phyloP scores from a whole-genome alignment of 2,888 invertebrate genomes.

The Orthosia gracilis region DNA sequence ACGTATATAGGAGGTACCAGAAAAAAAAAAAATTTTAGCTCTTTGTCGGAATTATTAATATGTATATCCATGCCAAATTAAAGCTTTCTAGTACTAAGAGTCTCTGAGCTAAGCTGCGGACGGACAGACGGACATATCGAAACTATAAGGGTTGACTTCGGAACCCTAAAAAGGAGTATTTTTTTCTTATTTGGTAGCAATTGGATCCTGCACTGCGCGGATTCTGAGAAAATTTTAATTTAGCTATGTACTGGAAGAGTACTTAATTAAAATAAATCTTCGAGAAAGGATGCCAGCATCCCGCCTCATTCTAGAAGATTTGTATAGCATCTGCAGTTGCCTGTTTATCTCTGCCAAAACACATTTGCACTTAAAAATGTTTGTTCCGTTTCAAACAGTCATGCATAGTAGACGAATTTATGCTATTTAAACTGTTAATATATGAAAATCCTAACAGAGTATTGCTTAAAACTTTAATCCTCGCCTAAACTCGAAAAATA shows the following conservation, averaged over 20 bases:
- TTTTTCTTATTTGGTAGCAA: neutral
- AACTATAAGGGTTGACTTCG: too few relatives aligned
- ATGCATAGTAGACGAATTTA: neutral
- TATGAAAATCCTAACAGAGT: slow-evolving; percentile 27
- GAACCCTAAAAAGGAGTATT: too few relatives aligned
- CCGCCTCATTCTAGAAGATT: neutral
- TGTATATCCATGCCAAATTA: too few relatives aligned
- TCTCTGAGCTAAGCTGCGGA: too few relatives aligned
- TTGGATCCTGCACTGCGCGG: neutral
- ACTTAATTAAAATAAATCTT: too few relatives aligned
- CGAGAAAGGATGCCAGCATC: neutral
- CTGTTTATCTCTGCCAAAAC: neutral
- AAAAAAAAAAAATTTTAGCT: too few relatives aligned
- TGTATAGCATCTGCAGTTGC: neutral
- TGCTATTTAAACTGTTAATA: slow-evolving; percentile 10
- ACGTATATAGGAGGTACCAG: too few relatives aligned
- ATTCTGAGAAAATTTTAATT: neutral
- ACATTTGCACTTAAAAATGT: neutral
- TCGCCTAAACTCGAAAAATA: slow-evolving; percentile 43
- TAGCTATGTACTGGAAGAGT: too few relatives aligned
- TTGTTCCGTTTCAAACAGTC: neutral
- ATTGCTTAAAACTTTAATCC: slow-evolving; percentile 31
- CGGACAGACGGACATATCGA: too few relatives aligned
- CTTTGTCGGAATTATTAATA: too few relatives aligned
- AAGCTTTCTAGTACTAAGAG: too few relatives aligned